phyloP scores from a whole-genome alignment of 2,888 invertebrate genomes.

The Ormyrus thymus region DNA sequence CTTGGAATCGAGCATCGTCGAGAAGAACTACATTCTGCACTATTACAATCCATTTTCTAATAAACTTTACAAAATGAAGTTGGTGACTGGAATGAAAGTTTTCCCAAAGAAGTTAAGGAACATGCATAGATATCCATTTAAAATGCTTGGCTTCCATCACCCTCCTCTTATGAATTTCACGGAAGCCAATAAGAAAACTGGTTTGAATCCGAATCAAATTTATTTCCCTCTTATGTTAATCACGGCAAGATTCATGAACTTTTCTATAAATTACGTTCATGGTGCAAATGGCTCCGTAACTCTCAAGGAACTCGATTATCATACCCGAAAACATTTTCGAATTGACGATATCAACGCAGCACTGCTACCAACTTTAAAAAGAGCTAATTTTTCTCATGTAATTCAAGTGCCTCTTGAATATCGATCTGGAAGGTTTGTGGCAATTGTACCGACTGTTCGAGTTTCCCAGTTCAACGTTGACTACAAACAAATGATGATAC shows the following conservation, averaged over 20 bases:
- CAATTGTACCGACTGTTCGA: slow-evolving; percentile 13
- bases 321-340: slow-evolving; percentile 6
- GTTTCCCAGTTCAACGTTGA: neutral
- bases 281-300: neutral
- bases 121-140: slow-evolving; percentile 7
- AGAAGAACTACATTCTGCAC: neutral
- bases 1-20: neutral
- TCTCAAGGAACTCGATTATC: neutral
- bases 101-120: slow-evolving; percentile 30
- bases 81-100: neutral
- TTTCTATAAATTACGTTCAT: slow-evolving; percentile 5
- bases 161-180: slow-evolving; percentile 6
- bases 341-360: neutral
- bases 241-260: slow-evolving; percentile 15
- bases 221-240: neutral
- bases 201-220: neutral
- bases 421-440: neutral
- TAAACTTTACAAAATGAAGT: neutral
- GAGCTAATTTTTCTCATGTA: neutral
- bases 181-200: slow-evolving; percentile 1
- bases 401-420: neutral
- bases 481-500: neutral
- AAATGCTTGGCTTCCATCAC: neutral
- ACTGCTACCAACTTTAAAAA: neutral
- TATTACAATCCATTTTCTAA: slow-evolving; percentile 22